Evolutionary conservation across 2,113 vertebrate species (phyloP).

Genomic region (Prolemur simus): DNA sequence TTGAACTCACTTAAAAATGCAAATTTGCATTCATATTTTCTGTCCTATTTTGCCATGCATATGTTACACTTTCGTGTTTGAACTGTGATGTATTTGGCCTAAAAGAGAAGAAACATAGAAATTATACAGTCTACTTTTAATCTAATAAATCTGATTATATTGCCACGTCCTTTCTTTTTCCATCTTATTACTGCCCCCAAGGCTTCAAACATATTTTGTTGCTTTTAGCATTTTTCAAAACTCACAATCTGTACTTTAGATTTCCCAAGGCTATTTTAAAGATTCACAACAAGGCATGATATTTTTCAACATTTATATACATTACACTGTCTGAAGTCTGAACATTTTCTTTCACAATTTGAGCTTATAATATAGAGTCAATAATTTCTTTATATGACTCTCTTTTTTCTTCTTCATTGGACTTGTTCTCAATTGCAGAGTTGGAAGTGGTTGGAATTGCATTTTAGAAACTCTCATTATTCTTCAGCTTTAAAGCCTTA

Average conservation of each 20-base stretch:
- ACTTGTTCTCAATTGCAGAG: neutral
- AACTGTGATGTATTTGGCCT: neutral
- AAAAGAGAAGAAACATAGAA: neutral
- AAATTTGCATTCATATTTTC: neutral
- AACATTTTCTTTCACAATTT: neutral
- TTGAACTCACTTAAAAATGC: neutral
- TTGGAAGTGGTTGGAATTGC: neutral
- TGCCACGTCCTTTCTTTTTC: neutral
- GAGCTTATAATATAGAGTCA: neutral
- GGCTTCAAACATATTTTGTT: neutral
- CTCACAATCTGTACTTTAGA: neutral
- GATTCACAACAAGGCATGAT: neutral
- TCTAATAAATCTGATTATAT: neutral
- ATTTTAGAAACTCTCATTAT: neutral
- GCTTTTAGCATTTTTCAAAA: neutral
- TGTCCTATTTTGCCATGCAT: neutral
- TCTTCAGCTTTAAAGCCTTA: neutral
- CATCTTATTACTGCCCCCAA: neutral
- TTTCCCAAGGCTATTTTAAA: neutral
- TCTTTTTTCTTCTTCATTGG: neutral
- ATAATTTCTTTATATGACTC: neutral
- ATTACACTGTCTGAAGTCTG: neutral
- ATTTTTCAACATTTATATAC: neutral
- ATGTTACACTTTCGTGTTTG: neutral
- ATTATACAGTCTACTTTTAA: neutral